A percentile compares a stretch with the other conserved stretches of the same genome.
These are phyloP conservation scores for Notarius lentiginosus DNA, from an alignment of 2,113 vertebrate species.

Conservation along the genomic window DNA sequence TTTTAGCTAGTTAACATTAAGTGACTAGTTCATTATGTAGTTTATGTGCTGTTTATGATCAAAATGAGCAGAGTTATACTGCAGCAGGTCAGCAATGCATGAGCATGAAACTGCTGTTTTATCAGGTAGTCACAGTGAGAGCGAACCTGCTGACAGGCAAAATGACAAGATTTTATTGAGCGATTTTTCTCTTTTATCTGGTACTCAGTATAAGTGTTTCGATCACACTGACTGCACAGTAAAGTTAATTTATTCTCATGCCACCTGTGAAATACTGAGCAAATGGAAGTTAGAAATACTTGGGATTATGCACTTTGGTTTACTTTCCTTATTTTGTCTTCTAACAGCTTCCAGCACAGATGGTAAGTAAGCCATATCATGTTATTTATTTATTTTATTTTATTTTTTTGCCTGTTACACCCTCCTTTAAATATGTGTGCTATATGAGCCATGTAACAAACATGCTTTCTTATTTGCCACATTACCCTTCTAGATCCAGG, in stretches of 20 bases:
- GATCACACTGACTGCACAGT: neutral
- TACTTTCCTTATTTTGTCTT: neutral
- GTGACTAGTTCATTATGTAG: neutral
- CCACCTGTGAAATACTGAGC: neutral
- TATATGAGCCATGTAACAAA: neutral
- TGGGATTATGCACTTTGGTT: neutral
- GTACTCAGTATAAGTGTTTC: neutral
- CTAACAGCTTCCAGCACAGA: neutral
- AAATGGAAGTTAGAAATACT: neutral
- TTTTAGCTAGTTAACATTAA: neutral
- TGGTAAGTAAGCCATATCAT: neutral
- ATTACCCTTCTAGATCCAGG: neutral
- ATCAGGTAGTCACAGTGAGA: neutral
- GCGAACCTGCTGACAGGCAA: neutral
- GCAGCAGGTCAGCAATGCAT: neutral
- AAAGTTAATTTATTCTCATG: neutral
- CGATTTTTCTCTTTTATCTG: neutral
- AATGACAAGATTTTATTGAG: neutral
- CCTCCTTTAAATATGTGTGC: neutral
- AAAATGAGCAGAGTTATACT: neutral
- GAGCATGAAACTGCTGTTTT: neutral
- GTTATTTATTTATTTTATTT: neutral
- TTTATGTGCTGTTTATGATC: neutral
- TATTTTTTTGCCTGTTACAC: neutral
- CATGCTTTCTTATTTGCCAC: neutral